A percentile compares a stretch with the other conserved stretches of the same genome.
Evolutionary conservation across 2,888 invertebrate species (phyloP).

Genomic region (Apantesis nais): DNA sequence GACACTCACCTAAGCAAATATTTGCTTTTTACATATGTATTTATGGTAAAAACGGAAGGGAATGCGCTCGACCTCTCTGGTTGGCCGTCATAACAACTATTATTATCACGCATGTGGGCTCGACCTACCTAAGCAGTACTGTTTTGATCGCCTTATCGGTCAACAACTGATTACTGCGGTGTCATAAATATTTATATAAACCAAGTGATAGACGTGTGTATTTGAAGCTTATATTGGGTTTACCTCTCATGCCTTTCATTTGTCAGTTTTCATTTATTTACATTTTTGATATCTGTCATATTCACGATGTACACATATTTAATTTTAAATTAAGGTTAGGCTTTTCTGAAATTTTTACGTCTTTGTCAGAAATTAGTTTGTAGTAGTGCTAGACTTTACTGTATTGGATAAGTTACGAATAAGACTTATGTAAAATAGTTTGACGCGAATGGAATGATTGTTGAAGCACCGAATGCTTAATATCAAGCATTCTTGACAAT

Average conservation of each 20-base stretch:
- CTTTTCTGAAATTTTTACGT: too few species aligned
- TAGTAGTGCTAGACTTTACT: too few species aligned
- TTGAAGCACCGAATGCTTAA: background rate
- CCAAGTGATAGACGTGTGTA: background rate
- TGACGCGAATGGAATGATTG: background rate
- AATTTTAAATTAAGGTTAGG: too few species aligned
- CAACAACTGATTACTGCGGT: background rate
- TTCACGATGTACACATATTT: too few species aligned
- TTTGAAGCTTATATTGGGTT: background rate
- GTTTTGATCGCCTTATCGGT: background rate
- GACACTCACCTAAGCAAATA: constrained; percentile 2
- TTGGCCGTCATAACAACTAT: background rate
- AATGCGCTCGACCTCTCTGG: constrained; percentile 3
- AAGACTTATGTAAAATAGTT: background rate
- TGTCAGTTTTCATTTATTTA: background rate
- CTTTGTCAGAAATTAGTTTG: too few species aligned
- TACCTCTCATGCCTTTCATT: background rate
- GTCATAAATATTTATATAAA: background rate
- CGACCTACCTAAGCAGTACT: background rate
- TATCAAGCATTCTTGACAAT: too few species aligned
- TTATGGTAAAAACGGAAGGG: constrained; percentile 11
- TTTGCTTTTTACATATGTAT: background rate
- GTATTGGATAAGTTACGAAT: background rate
- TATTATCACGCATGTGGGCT: background rate
- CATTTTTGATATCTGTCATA: background rate